phyloP scores from a whole-genome alignment of 2,888 invertebrate genomes.

The Blastobasis lacticolella region DNA sequence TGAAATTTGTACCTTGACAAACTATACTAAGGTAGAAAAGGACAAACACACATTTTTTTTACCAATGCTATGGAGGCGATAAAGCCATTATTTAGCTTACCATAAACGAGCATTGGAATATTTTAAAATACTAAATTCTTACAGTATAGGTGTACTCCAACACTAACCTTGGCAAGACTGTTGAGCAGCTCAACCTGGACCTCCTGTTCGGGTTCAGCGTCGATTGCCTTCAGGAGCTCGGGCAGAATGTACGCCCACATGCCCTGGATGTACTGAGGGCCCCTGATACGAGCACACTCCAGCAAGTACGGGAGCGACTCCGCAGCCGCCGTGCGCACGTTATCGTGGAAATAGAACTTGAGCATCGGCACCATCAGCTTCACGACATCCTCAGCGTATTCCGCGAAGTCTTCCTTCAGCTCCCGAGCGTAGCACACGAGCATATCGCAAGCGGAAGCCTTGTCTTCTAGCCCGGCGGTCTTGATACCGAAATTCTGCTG shows the following conservation, averaged over 20 bases:
- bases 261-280: constrained; percentile 76
- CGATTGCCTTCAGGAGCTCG: constrained; percentile 89
- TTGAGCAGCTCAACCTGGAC: constrained; percentile 88
- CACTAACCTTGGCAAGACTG: constrained; percentile 80
- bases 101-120: too few species aligned
- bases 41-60: too few species aligned
- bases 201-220: constrained; percentile 92
- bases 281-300: constrained; percentile 89
- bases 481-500: constrained; percentile 96
- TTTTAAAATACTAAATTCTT: too few species aligned
- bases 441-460: constrained; percentile 97
- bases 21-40: too few species aligned
- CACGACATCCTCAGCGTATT: constrained; percentile 79
- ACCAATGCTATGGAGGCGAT: too few species aligned
- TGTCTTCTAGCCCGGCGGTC: constrained; percentile 94
- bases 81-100: too few species aligned
- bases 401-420: constrained; percentile 84
- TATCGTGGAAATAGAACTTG: constrained; percentile 95
- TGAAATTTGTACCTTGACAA: too few species aligned
- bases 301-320: constrained; percentile 91
- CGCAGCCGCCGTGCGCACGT: constrained; percentile 93
- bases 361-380: constrained; percentile 90
- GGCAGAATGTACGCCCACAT: constrained; percentile 95
- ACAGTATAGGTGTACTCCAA: too few species aligned
- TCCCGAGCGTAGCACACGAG: constrained; percentile 95